Evolutionary conservation across 2,113 vertebrate species (phyloP).

Genomic region (Myrmophylax atrothorax): DNA sequence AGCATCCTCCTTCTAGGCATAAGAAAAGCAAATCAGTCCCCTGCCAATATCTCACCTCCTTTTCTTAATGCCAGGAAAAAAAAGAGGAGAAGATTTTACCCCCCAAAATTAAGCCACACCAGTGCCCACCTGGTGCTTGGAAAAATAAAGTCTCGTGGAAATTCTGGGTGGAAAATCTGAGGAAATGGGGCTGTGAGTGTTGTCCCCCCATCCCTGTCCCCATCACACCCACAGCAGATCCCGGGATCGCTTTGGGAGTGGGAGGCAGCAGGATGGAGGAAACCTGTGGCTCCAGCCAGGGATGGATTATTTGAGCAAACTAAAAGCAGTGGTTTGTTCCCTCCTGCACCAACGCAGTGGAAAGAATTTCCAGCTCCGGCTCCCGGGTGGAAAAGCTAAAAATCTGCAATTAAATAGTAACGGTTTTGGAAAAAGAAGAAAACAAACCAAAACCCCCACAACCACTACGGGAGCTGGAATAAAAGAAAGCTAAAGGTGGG

Average conservation of each 20-base stretch:
- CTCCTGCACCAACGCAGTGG: conserved; percentile 51
- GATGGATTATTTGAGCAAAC: conserved; percentile 41
- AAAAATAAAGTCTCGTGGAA: not conserved
- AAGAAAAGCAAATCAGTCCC: fast-evolving
- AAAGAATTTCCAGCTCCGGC: conserved; percentile 57
- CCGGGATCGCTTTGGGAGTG: not conserved
- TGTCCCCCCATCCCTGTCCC: not conserved
- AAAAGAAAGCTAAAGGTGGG: not conserved
- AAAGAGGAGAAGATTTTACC: not conserved
- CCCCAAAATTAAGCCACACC: not conserved
- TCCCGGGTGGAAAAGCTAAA: conserved; percentile 55
- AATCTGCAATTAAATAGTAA: conserved; percentile 61
- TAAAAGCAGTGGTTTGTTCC: conserved; percentile 48
- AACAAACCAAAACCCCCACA: not conserved
- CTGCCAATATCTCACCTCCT: not conserved
- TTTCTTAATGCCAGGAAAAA: not conserved
- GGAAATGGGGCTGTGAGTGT: not conserved
- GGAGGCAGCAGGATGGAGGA: not conserved
- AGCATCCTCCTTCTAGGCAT: not conserved
- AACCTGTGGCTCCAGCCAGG: conserved; percentile 13
- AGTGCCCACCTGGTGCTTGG: fast-evolving
- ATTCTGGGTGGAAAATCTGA: not conserved
- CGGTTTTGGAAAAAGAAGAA: conserved; percentile 7
- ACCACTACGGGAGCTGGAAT: not conserved
- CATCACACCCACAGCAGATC: fast-evolving